Evolutionary conservation across 2,113 vertebrate genomes (phyloP), one percentile per base, ranked within the genome.

Genomic region (Notothenia rossii): DNA sequence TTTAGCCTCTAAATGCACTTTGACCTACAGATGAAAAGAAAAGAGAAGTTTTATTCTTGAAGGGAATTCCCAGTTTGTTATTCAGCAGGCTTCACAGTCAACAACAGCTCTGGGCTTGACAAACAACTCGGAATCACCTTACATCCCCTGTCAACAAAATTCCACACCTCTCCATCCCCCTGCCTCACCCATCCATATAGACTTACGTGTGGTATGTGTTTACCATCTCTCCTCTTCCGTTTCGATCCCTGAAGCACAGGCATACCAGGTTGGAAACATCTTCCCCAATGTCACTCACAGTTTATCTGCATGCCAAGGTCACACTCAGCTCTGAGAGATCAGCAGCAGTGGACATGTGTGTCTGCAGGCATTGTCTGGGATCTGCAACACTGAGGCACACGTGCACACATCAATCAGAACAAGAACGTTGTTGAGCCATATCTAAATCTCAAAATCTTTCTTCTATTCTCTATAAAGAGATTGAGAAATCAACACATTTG

Each of bases 301-400:
- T 81, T 79, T 83, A 62, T 64, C 70, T 89, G 53, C 60, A 61
- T 68, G 77, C 43, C 75, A 86, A 90, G 87, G 80, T 69, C 81
- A 56, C 13, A 72, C 67, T 64, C 66, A 70, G 56, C 29, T 45
- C 7, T 56, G 18, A 63, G 46, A 84, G 81, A 87, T 87, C 81
- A 83, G 1, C 60, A 77, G 51, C 65, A 13, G 22, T 10, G 60
- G 59, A 73, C 49, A 18, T 20, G 69, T 67, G 72, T 60, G 43
- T 75, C 53, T 69, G 22, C 55, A 15, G 14, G 4, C 29, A 49
- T 20, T 1, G 48, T 74, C 75, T 51, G 50, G 43, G 36, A 50
- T 77, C 54, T 51, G 49, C 53, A 70, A 54, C 45, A 59, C 3
- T 54, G 48, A 15, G 29, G 22, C 55, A 55, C 56, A 62, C 10